A percentile compares a stretch with the other conserved stretches of the same genome.
phyloP scores from a whole-genome alignment of 2,888 invertebrate species.

The Heliconius ismenius region DNA sequence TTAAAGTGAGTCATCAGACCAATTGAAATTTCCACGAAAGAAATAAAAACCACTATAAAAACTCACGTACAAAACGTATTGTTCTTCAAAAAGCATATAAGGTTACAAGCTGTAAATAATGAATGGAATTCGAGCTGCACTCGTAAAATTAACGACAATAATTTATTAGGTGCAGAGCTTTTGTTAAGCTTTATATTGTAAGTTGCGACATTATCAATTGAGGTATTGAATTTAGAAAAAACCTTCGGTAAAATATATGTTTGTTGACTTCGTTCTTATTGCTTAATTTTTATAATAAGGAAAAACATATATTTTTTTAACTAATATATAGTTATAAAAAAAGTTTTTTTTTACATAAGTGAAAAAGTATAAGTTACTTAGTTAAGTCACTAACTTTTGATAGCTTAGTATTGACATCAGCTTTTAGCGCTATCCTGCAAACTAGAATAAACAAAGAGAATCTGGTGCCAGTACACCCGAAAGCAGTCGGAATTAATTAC shows the following conservation, averaged over 20 bases:
- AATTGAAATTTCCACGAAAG: conserved; percentile 16
- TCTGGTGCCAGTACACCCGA: too few species aligned
- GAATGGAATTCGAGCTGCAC: conserved; percentile 39
- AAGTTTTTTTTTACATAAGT: too few species aligned
- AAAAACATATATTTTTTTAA: too few species aligned
- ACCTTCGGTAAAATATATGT: not conserved
- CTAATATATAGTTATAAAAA: too few species aligned
- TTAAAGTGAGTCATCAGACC: conserved; percentile 19
- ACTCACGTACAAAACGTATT: conserved; percentile 35
- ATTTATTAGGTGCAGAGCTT: conserved; percentile 41
- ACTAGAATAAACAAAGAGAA: too few species aligned
- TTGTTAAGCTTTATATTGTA: conserved; percentile 23
- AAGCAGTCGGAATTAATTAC: too few species aligned
- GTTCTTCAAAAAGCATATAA: conserved; percentile 41
- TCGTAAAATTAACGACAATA: conserved; percentile 42
- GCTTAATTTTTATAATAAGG: too few species aligned
- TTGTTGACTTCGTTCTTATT: not conserved
- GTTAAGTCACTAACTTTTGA: too few species aligned
- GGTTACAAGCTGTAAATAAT: conserved; percentile 47
- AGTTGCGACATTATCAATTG: conserved; percentile 12
- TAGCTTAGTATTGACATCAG: too few species aligned
- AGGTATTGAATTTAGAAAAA: not conserved
- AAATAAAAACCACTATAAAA: conserved; percentile 28
- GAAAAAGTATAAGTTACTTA: too few species aligned
- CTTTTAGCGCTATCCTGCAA: too few species aligned